Evolutionary conservation across 2,797 vertebrate genomes (phyloP).

Genomic region (Crax fasciolata): DNA sequence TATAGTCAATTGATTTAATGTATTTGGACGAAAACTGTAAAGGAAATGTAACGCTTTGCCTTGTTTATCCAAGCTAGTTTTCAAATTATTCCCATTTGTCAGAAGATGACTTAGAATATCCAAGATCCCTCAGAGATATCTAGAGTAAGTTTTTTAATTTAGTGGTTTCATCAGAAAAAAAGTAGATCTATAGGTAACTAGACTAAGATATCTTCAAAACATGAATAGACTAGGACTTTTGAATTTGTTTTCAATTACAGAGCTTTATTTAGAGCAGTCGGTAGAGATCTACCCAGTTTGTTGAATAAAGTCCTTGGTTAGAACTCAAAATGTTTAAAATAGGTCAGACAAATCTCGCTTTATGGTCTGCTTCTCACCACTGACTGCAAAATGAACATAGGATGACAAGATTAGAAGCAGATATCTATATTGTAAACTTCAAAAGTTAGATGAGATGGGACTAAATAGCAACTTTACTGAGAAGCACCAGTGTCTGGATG

Average conservation of each 20-base stretch:
- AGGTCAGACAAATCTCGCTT: neutral
- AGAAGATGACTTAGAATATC: neutral
- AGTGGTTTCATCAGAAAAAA: neutral
- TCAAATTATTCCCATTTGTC: neutral
- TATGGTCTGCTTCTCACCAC: neutral
- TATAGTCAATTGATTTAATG: neutral
- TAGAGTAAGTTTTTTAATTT: neutral
- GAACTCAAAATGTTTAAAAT: neutral
- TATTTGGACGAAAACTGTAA: neutral
- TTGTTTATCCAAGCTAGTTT: neutral
- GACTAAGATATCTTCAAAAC: neutral
- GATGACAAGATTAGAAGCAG: neutral
- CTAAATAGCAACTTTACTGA: neutral
- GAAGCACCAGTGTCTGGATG: neutral
- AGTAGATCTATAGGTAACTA: neutral
- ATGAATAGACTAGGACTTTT: neutral
- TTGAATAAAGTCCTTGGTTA: neutral
- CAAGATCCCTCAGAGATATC: neutral
- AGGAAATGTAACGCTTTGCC: neutral
- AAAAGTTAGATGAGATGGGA: neutral
- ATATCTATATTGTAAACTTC: rapidly evolving
- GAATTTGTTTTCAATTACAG: neutral
- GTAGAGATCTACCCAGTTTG: neutral
- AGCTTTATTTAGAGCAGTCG: neutral
- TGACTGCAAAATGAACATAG: neutral